Conservation (phyloP, 2,888 invertebrate genomes). For the Tridacna gigas region DNA sequence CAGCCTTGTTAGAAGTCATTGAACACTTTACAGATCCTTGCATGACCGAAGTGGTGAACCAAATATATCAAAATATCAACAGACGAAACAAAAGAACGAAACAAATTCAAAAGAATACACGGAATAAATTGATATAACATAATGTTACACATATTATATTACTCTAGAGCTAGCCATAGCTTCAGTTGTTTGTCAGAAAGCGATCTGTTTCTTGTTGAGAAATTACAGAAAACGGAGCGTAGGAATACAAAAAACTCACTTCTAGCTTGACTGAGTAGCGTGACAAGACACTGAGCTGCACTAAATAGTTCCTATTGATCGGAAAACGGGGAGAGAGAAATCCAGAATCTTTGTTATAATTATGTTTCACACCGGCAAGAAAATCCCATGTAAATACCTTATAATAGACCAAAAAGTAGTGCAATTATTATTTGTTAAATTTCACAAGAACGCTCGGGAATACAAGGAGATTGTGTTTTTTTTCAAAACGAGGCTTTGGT, state of each 20-base stretch:
- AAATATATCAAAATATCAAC: no score
- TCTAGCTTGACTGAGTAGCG: conserved; percentile 15
- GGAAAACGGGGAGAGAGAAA: conserved; percentile 9
- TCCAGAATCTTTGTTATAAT: conserved; percentile 22
- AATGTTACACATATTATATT: no score
- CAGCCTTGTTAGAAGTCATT: neutral
- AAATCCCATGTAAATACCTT: conserved; percentile 17
- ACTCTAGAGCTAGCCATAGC: no score
- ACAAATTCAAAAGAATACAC: no score
- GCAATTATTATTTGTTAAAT: conserved; percentile 25
- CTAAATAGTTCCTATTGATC: conserved; percentile 27
- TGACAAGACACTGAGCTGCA: conserved; percentile 27
- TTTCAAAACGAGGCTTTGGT: neutral
- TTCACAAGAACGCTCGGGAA: neutral
- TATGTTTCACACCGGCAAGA: conserved; percentile 13
- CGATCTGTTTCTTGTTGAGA: neutral
- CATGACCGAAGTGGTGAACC: neutral
- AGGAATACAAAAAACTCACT: conserved; percentile 12
- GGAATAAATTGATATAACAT: no score
- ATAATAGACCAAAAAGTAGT: conserved; percentile 4
- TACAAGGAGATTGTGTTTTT: neutral
- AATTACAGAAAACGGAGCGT: neutral
- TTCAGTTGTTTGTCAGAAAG: no score
- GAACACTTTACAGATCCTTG: neutral
- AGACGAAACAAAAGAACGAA: no score